Evolutionary conservation across 37 sponge, comb jelly and placozoan genomes (phyloP).

Genomic region (Halisarca cf. caerulea): DNA sequence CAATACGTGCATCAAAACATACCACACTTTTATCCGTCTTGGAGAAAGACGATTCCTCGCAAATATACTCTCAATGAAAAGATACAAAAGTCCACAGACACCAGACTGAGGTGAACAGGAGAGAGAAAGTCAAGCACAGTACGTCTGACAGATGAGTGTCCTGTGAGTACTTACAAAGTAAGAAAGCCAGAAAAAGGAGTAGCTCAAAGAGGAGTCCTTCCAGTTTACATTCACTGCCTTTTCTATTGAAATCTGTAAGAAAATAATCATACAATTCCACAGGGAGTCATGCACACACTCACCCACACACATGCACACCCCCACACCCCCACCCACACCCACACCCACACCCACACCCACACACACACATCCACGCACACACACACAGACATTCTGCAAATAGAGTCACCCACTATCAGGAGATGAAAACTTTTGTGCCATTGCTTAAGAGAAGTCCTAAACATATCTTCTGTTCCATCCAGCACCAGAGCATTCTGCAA

Average conservation of each 20-base stretch:
- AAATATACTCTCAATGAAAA: slow-evolving; percentile 35
- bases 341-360: too few relatives aligned
- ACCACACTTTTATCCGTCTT: slow-evolving; percentile 45
- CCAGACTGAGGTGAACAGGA: too few relatives aligned
- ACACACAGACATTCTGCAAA: too few relatives aligned
- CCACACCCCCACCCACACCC: too few relatives aligned
- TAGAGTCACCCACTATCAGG: slow-evolving; percentile 2
- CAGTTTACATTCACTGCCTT: slow-evolving; percentile 13
- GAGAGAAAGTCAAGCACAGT: too few relatives aligned
- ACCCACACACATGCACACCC: too few relatives aligned
- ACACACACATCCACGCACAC: too few relatives aligned
- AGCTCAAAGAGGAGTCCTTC: background rate
- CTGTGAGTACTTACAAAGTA: background rate
- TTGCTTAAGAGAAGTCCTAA: background rate
- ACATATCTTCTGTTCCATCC: background rate
- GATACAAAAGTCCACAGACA: slow-evolving; percentile 14
- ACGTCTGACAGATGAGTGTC: too few relatives aligned
- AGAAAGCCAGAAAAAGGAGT: background rate
- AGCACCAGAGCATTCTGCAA: background rate
- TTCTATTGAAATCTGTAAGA: background rate
- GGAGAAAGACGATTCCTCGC: slow-evolving; percentile 37
- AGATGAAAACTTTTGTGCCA: background rate
- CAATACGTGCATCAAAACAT: background rate
- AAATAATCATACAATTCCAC: too few relatives aligned
- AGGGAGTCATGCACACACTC: too few relatives aligned